phyloP scores from a whole-genome alignment of 2,113 vertebrate genomes.

The Gadus chalcogrammus region DNA sequence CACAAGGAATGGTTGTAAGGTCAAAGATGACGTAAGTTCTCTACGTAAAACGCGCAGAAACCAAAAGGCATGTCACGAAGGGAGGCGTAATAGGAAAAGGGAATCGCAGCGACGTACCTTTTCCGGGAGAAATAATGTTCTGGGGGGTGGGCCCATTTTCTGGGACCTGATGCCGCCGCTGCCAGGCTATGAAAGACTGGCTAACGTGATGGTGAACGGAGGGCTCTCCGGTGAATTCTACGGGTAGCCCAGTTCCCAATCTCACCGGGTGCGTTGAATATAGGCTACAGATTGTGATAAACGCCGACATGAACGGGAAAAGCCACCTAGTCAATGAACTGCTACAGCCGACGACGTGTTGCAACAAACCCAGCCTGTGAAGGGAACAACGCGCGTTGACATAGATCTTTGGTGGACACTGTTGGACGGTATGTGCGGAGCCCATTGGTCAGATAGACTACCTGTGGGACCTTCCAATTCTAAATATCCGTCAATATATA shows the following conservation, averaged over 20 bases:
- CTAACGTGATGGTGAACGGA: constrained; percentile 6
- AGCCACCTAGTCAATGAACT: constrained; percentile 13
- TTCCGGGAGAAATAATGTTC: constrained; percentile 25
- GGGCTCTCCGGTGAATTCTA: constrained; percentile 5
- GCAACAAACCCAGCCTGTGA: constrained; percentile 17
- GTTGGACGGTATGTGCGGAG: background rate
- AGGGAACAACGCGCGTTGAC: background rate
- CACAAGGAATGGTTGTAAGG: background rate
- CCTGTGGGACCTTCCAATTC: constrained; percentile 27
- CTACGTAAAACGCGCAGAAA: constrained; percentile 20
- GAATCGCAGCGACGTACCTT: constrained; percentile 43
- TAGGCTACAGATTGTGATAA: constrained; percentile 14
- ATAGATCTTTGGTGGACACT: constrained; percentile 25
- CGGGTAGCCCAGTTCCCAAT: constrained; percentile 10
- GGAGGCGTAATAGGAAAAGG: constrained; percentile 26
- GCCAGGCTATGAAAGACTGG: constrained; percentile 48
- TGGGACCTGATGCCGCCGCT: constrained; percentile 40
- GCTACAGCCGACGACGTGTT: constrained; percentile 58
- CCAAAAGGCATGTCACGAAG: background rate
- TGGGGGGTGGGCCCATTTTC: constrained; percentile 51
- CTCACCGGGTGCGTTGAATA: constrained; percentile 1
- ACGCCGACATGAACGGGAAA: constrained; percentile 25
- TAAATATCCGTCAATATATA: constrained; percentile 28
- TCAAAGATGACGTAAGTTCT: constrained; percentile 9
- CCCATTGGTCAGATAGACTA: constrained; percentile 22